Evolutionary conservation across 2,113 vertebrate species (phyloP).

Genomic region (Aramus guarauna): DNA sequence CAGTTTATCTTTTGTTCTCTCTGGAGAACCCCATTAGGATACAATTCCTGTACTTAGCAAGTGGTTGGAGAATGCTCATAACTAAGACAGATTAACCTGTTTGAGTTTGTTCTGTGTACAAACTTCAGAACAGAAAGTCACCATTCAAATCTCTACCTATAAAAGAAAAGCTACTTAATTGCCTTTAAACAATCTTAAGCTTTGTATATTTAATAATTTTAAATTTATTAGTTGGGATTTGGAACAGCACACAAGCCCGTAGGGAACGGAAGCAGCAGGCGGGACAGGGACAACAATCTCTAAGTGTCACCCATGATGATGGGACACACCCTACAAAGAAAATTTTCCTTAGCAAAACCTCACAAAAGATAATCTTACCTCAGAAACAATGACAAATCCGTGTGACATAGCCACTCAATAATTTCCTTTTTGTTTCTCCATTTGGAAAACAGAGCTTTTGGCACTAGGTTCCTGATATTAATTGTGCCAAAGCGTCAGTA

Average conservation of each 20-base stretch:
- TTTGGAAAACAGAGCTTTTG: neutral
- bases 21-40: neutral
- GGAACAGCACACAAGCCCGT: rapidly evolving
- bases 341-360: neutral
- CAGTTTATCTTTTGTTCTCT: neutral
- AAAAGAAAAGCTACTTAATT: neutral
- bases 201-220: neutral
- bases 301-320: neutral
- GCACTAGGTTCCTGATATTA: neutral
- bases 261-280: neutral
- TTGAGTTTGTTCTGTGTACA: neutral
- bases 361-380: neutral
- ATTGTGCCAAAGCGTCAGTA: neutral
- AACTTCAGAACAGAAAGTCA: neutral
- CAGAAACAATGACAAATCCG: neutral
- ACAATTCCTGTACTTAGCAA: neutral
- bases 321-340: neutral
- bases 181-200: neutral
- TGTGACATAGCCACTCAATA: neutral
- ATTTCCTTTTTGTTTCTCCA: neutral
- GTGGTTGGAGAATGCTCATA: neutral
- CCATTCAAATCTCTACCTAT: neutral
- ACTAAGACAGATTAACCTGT: neutral
- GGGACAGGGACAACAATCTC: neutral
- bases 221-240: neutral